Evolutionary conservation across 37 sponge, comb jelly and placozoan genomes (phyloP).

Genomic region (Halisarca cf. caerulea): DNA sequence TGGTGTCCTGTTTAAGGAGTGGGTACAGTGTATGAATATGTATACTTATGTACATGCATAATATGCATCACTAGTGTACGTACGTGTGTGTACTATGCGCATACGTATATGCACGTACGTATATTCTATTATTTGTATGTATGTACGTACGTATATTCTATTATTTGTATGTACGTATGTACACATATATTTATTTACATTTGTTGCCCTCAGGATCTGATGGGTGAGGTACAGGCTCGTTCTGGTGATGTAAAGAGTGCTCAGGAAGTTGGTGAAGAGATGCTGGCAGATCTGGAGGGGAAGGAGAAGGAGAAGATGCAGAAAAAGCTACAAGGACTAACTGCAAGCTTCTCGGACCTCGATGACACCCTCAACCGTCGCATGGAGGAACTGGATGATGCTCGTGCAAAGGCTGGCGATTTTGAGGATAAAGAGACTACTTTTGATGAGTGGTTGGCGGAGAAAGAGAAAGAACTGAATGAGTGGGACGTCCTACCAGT

Average conservation of each 20-base stretch:
- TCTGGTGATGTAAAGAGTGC: constrained; percentile 41
- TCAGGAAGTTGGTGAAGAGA: constrained; percentile 30
- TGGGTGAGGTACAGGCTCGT: constrained; percentile 49
- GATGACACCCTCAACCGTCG: constrained; percentile 26
- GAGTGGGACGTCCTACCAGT: constrained; percentile 34
- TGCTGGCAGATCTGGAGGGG: constrained; percentile 33
- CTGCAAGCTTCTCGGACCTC: constrained; percentile 31
- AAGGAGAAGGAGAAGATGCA: constrained; percentile 56
- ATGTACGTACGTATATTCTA: too few relatives aligned
- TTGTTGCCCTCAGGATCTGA: too few relatives aligned
- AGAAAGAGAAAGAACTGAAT: constrained; percentile 29
- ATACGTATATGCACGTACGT: too few relatives aligned
- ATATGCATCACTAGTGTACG: too few relatives aligned
- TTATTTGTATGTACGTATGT: too few relatives aligned
- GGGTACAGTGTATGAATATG: too few relatives aligned
- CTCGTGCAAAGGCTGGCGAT: constrained; percentile 30
- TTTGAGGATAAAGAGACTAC: constrained; percentile 37
- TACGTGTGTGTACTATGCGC: too few relatives aligned
- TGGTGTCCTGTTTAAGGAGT: too few relatives aligned
- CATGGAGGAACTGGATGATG: constrained; percentile 56
- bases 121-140: too few relatives aligned
- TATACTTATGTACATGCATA: too few relatives aligned
- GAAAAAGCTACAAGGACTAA: constrained; percentile 30
- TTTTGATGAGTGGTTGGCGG: constrained; percentile 59
- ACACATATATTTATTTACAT: too few relatives aligned